Base-by-base conservation (phyloP, 2,888 invertebrate species). In the Plusia festucae region DNA sequence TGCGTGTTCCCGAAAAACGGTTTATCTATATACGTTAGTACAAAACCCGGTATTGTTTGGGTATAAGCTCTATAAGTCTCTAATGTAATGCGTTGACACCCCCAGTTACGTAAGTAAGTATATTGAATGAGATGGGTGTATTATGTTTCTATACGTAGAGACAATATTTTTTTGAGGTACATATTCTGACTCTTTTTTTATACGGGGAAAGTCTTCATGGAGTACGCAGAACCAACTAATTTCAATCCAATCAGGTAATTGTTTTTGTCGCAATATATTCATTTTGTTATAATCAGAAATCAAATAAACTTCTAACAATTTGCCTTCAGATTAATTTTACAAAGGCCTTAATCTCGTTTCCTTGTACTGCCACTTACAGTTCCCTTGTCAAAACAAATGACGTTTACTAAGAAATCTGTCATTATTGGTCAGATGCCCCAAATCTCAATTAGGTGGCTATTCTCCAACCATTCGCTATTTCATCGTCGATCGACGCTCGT, bases 381-480 rank as follows among this genome's bases (percentile, higher is more conserved):
- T 68, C 62, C 60, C 62, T 74, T 60, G 61, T 70, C 68, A 67
- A 67, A 70, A 72, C 70, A 75, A 76, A 56, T 76, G 64, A 73
- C 68, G 71, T 53, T 60, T 40, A 56, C 40, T 27, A 52, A 68
- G 67, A 68, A 70, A 66, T 73, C 66, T 22, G 32, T 30, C 53
- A 78, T 67, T 76, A 71, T 78, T 73, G 81, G 70, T 76, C 53
- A 60, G 44, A 60, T 61, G 60, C 53, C 44, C 64, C 57, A 54
- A 55, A 69, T 66, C 65, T 77, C 65, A 80, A 79, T 81, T 81
- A 77, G 65, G 64, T 61, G 59, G 65, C 53, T 60, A 56, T 70
- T 67, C 63, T 46, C 30, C 44, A 59, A 70, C 60, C 62, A 74
- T 70, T 67, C 59, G 67, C 73, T 49, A 59, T 79, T 81, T 75